phyloP scores from a whole-genome alignment of 2,888 invertebrate genomes.

The Luperina nickerlii region DNA sequence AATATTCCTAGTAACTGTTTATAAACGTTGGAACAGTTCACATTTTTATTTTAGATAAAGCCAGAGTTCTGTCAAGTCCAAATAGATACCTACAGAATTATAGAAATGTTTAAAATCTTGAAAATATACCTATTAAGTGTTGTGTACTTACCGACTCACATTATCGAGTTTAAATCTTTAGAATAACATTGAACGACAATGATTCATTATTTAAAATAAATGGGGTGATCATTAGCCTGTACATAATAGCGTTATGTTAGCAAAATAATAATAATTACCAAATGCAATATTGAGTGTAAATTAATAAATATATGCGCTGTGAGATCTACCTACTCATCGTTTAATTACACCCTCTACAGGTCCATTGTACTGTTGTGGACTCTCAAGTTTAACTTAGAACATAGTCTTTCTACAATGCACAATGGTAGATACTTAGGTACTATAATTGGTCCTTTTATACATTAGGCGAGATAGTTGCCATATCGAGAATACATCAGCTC shows the following conservation, averaged over 20 bases:
- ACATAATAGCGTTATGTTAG: constrained; percentile 42
- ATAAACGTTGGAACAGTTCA: neutral
- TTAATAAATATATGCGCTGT: constrained; percentile 68
- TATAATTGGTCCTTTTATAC: neutral
- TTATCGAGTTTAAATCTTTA: neutral
- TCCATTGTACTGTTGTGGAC: neutral
- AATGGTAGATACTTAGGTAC: neutral
- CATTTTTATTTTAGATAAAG: neutral
- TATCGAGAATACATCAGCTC: neutral
- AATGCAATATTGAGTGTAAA: constrained; percentile 77
- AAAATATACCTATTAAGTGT: neutral
- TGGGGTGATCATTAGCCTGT: constrained; percentile 39
- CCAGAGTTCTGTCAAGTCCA: neutral
- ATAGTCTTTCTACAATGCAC: neutral
- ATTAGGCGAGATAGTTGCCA: neutral
- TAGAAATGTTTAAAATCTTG: neutral
- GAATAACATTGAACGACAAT: neutral
- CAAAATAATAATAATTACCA: constrained; percentile 52
- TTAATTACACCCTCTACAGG: constrained; percentile 22
- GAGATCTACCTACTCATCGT: constrained; percentile 29
- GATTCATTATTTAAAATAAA: constrained; percentile 2
- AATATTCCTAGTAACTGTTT: neutral
- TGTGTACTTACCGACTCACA: constrained; percentile 24
- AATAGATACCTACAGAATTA: neutral
- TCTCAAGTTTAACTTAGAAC: neutral